phyloP scores from a whole-genome alignment of 2,888 invertebrate species.

The Ormyrus nitidulus region DNA sequence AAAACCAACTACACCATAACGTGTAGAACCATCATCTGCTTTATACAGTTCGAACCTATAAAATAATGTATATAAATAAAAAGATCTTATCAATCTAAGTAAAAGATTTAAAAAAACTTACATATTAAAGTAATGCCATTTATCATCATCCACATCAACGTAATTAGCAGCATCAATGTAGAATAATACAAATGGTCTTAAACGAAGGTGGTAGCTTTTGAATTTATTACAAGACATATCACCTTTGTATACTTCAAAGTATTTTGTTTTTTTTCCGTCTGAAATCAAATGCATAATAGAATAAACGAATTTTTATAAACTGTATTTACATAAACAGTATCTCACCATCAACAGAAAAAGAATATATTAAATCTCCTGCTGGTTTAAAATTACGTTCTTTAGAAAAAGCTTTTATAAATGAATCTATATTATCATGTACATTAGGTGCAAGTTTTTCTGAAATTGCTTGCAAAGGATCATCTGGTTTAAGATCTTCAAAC shows the following conservation, averaged over 20 bases:
- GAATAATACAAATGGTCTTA: slow-evolving; percentile 95
- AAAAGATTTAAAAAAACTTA: slow-evolving; percentile 74
- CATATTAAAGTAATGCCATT: slow-evolving; percentile 93
- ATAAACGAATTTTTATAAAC: slow-evolving; percentile 16
- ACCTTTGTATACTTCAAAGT: slow-evolving; percentile 89
- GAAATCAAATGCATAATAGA: slow-evolving; percentile 42
- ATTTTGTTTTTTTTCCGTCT: slow-evolving; percentile 69
- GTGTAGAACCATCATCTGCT: slow-evolving; percentile 78
- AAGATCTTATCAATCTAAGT: background rate
- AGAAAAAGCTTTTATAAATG: slow-evolving; percentile 82
- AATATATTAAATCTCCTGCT: slow-evolving; percentile 82
- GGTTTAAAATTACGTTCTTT: slow-evolving; percentile 88
- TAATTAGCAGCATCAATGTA: slow-evolving; percentile 97
- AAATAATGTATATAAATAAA: slow-evolving; percentile 7
- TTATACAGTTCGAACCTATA: slow-evolving; percentile 84
- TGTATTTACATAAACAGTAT: slow-evolving; percentile 58
- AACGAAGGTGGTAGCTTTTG: slow-evolving; percentile 85
- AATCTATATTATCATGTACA: slow-evolving; percentile 83
- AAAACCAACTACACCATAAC: slow-evolving; percentile 90
- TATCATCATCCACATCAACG: slow-evolving; percentile 93
- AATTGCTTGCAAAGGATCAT: slow-evolving; percentile 84
- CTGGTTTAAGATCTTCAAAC: slow-evolving; percentile 81
- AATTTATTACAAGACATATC: slow-evolving; percentile 85
- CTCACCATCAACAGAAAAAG: slow-evolving; percentile 77
- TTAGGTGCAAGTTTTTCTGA: slow-evolving; percentile 84